Evolutionary conservation across 1,140 invertebrate genomes (phyloP).

Genomic region (Heliconius nattereri): DNA sequence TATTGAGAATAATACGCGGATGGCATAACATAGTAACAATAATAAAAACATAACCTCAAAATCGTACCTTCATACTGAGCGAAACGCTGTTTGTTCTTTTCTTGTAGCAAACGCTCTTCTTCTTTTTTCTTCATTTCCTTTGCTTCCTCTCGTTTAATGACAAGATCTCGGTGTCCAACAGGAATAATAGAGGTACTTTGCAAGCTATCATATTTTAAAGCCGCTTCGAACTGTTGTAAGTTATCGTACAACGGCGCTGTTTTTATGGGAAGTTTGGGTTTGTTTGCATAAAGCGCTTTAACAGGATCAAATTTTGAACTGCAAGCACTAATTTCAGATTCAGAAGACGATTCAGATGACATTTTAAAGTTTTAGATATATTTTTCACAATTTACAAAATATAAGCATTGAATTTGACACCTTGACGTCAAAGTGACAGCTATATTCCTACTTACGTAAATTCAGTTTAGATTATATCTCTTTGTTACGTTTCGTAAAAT

Average conservation of each 20-base stretch:
- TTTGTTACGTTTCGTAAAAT: not conserved
- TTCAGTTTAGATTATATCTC: not conserved
- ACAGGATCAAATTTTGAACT: conserved; percentile 86
- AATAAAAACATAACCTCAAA: conserved; percentile 66
- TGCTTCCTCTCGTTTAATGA: conserved; percentile 60
- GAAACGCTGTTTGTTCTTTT: conserved; percentile 69
- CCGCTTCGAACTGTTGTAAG: conserved; percentile 82
- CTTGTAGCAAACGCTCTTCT: conserved; percentile 52
- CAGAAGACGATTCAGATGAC: conserved; percentile 71
- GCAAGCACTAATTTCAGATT: conserved; percentile 84
- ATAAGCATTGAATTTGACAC: conserved; percentile 34
- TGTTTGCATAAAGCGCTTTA: conserved; percentile 83
- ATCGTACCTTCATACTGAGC: conserved; percentile 62
- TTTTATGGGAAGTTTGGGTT: conserved; percentile 78
- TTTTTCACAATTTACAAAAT: conserved; percentile 23
- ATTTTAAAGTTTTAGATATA: conserved; percentile 39
- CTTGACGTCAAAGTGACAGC: conserved; percentile 26
- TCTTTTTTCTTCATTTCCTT: conserved; percentile 55
- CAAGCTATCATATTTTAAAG: conserved; percentile 47
- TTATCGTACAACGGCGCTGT: conserved; percentile 84
- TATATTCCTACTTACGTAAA: not conserved
- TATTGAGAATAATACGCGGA: not conserved
- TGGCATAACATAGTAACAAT: not conserved
- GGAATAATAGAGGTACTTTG: conserved; percentile 47
- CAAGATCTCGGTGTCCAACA: conserved; percentile 51